A percentile compares a stretch with the other conserved stretches of the same genome.
phyloP scores from a whole-genome alignment of 1,140 invertebrate species.

The Drosophila littoralis region DNA sequence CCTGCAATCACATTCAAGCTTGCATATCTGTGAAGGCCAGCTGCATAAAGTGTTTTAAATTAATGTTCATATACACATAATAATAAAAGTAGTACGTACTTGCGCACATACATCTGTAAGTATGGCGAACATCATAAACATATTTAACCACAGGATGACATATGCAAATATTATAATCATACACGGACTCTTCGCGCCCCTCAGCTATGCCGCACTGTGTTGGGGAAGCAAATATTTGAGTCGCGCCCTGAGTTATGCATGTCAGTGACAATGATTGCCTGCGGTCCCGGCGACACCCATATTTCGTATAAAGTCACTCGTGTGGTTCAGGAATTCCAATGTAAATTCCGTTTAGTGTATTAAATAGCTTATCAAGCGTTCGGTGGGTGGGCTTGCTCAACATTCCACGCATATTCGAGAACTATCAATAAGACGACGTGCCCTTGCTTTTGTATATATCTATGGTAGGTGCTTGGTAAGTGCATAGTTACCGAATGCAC shows the following conservation, averaged over 20 bases:
- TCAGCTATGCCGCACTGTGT: not conserved
- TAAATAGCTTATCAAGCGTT: constrained; percentile 16
- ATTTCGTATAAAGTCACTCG: constrained; percentile 8
- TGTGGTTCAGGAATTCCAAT: constrained; percentile 19
- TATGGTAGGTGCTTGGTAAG: too few species aligned
- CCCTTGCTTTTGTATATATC: not conserved
- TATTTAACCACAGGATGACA: constrained; percentile 66
- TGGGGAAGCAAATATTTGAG: constrained; percentile 36
- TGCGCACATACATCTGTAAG: not conserved
- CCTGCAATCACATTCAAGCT: constrained; percentile 1
- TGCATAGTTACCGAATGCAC: too few species aligned
- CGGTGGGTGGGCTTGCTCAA: not conserved
- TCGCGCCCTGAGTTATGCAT: constrained; percentile 25
- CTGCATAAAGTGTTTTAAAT: constrained; percentile 4
- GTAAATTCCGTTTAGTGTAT: constrained; percentile 16
- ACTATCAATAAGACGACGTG: not conserved
- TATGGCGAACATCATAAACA: constrained; percentile 51
- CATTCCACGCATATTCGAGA: not conserved
- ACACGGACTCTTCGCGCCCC: not conserved
- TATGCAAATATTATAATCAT: constrained; percentile 47
- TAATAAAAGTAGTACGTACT: not conserved
- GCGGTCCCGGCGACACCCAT: not conserved
- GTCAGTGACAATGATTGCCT: constrained; percentile 17
- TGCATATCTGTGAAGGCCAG: not conserved
- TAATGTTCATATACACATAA: not conserved